Base-by-base conservation (phyloP, 2,113 vertebrate genomes). In the Corvus cornix region DNA sequence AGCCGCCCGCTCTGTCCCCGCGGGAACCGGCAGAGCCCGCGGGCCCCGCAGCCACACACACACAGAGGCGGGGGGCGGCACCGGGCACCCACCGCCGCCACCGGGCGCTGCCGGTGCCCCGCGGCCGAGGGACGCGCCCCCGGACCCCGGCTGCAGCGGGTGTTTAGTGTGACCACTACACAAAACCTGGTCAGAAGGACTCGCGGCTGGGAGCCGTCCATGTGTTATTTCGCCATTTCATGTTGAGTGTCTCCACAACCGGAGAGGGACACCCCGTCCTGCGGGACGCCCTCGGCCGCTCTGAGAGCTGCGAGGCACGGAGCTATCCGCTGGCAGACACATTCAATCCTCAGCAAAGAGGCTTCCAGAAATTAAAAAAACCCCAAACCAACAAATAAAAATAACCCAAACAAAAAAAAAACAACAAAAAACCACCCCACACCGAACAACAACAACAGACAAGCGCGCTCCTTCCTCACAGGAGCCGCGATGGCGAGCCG, bases 361-460 rank as follows among this genome's bases (percentile, higher is more conserved):
- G 8, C 9, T 33, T 28, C 44, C 37, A 33, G 35, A 73, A 51
- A 41, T 28, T 17, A 7, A 13, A 35, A 33, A 13, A 44, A 37
- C 37, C 16, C 16, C 21, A 35, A 51, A 10, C 18, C 3, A 23
- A 31, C 10, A 11, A 28, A 17, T 27, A 10, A 20, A 10, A 43
- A 28, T 23, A 33, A 27, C 5, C 2, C 1, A 5, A 30, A 3
- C 3, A 7, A 2, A 3, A 6, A 3, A 6, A 22, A 1, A 59
- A 6, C 39, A 41, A 41, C 39, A 41, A 41, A 11, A 60, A 16
- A 2, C 11, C 15, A 18, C 22, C 35, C 10, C 12, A 33, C 33
- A n/a, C 28, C 6, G 21, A 37, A 21, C 56, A 69, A 20, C 33
- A 22, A 4, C 26, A 43, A 37, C 37, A 9, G 28, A 49, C 31